These are phyloP conservation scores for Pristionchus mayeri DNA, from an alignment of 2,888 invertebrate species.

Conservation along the genomic window DNA sequence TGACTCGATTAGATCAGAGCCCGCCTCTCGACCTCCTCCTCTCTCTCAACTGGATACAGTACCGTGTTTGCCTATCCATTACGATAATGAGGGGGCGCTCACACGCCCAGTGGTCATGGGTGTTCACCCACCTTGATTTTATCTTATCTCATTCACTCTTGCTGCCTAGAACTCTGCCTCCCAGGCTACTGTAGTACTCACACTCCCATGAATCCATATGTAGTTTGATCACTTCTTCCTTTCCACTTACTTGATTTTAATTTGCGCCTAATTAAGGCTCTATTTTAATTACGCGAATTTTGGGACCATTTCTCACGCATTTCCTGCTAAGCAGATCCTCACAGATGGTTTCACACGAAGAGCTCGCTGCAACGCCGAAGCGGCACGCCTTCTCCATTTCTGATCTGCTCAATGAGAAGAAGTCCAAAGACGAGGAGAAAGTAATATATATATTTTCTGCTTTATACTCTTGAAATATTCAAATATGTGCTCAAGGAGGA, in stretches of 20 bases:
- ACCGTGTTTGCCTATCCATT: constrained; percentile 46
- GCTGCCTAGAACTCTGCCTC: neutral
- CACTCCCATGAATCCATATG: neutral
- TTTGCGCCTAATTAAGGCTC: neutral
- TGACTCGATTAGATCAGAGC: neutral
- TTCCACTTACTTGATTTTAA: neutral
- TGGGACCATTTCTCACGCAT: neutral
- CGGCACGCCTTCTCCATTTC: constrained; percentile 1
- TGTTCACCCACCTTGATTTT: neutral
- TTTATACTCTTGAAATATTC: neutral
- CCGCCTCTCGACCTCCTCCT: constrained; percentile 12
- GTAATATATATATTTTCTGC: neutral
- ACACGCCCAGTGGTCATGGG: constrained; percentile 13
- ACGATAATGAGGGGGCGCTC: constrained; percentile 8
- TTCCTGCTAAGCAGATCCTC: no score
- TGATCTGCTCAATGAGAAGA: neutral
- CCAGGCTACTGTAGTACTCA: neutral
- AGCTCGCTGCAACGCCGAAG: constrained; percentile 19
- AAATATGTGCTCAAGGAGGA: neutral
- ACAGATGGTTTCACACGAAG: constrained; percentile 46
- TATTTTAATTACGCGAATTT: neutral
- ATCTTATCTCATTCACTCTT: constrained; percentile 9
- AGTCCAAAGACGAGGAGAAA: no score
- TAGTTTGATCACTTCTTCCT: neutral
- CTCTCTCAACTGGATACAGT: neutral